Evolutionary conservation across 2,888 invertebrate genomes (phyloP).

Genomic region (Strigamia transsilvanica): DNA sequence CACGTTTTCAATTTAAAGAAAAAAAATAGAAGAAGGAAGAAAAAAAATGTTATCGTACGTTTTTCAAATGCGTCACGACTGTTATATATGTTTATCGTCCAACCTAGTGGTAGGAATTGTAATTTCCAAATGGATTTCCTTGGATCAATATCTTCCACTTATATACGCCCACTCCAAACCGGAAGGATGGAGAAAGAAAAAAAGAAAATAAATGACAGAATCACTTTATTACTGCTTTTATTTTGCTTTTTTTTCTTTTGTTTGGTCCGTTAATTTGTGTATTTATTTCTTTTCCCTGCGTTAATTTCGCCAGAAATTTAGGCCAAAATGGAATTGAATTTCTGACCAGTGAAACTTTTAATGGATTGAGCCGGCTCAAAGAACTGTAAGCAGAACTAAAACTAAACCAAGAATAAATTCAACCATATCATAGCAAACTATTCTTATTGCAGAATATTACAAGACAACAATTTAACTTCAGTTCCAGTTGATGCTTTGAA

Average conservation of each 20-base stretch:
- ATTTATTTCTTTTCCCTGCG: not conserved
- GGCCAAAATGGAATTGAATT: constrained; percentile 44
- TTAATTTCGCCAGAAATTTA: constrained; percentile 11
- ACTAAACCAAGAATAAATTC: not conserved
- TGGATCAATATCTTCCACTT: constrained; percentile 40
- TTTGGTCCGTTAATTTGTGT: not conserved
- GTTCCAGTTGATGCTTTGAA: constrained; percentile 15
- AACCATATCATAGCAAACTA: not conserved
- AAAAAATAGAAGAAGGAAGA: not conserved
- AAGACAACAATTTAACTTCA: constrained; percentile 44
- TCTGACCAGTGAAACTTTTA: constrained; percentile 4
- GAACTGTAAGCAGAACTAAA: constrained; percentile 18
- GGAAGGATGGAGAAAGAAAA: constrained; percentile 22
- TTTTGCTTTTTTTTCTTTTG: not conserved
- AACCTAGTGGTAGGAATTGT: constrained; percentile 43
- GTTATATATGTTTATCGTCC: not conserved
- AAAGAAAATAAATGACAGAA: not conserved
- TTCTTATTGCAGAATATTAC: constrained; percentile 16
- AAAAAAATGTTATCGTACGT: not conserved
- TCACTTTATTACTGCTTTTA: constrained; percentile 25
- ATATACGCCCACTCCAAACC: constrained; percentile 4
- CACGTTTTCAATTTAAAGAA: not conserved
- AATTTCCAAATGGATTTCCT: constrained; percentile 46
- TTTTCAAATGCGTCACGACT: not conserved
- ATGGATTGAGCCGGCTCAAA: constrained; percentile 35